Evolutionary conservation across 2,888 invertebrate genomes (phyloP), one percentile per base, ranked within the genome.

Genomic region (Melieria picta): DNA sequence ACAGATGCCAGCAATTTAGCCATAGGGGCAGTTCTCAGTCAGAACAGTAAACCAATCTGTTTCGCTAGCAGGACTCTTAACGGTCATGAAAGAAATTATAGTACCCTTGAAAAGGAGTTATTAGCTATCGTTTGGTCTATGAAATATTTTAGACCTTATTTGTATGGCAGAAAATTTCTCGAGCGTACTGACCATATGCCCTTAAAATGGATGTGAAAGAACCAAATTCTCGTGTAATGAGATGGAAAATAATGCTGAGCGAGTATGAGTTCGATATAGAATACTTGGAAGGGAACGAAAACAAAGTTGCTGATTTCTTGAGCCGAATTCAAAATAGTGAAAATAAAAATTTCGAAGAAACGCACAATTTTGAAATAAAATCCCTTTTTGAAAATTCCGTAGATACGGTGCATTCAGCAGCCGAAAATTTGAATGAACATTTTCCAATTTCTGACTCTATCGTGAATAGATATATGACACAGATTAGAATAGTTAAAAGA

Each of bases 51-150:
- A 50, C 45, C 43, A 43, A 52, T 64, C 7, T 43, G 43, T 7
- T 81, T 75, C 67, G 76, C 82, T 0, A 82, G 81, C n/a, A 69
- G 83, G 71, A 80, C 78, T 0, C 65, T 77, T 61, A 79, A 76
- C 10, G 48, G 71, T 30, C 72, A 78, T 0, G 79, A 82, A 76
- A 71, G 65, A 55, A 47, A 80, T 74, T 72, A 81, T 78, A 65
- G 72, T 67, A 42, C 78, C 74, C 13, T 83, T 4, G 83, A 85
- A 70, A 85, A 83, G 60, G 84, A 68, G 52, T 30, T 68, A 7
- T 55, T 66, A 46, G 66, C 64, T 10, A 63, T 69, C n/a, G 47
- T 57, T 4, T 57, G 56, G 66, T n/a, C 61, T n/a, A 52, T 62
- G 30, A 6, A 16, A 11, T 46, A 65, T 43, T 61, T 61, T 46